These are phyloP conservation scores for Tupaia tana DNA, from an alignment of 2,113 vertebrate species.

Conservation along the genomic window DNA sequence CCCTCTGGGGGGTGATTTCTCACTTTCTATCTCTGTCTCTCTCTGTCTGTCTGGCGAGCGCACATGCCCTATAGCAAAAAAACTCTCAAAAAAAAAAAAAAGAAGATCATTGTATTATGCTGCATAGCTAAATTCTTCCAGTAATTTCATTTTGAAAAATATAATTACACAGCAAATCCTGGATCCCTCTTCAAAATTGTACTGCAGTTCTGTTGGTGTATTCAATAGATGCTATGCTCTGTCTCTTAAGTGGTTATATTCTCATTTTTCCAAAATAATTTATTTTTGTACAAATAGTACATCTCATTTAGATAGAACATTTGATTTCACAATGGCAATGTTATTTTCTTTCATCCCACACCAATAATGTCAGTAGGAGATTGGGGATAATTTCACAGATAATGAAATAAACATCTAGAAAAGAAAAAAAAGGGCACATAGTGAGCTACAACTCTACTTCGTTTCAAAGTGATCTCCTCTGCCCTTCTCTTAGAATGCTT, in stretches of 20 bases:
- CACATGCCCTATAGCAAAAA: no score
- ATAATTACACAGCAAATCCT: constrained; percentile 64
- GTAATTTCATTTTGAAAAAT: constrained; percentile 75
- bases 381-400: constrained; percentile 61
- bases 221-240: constrained; percentile 62
- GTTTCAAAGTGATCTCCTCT: not conserved
- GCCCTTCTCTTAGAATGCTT: not conserved
- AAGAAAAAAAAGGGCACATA: not conserved
- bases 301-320: constrained; percentile 57
- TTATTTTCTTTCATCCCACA: constrained; percentile 72
- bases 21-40: no score
- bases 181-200: constrained; percentile 46
- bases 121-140: constrained; percentile 45
- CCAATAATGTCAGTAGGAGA: constrained; percentile 41
- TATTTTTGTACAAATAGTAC: constrained; percentile 69
- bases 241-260: constrained; percentile 52
- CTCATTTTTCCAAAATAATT: constrained; percentile 72
- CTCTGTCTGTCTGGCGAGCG: no score
- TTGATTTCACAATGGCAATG: constrained; percentile 57
- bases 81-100: no score
- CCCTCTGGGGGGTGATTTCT: no score
- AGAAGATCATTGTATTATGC: constrained; percentile 64
- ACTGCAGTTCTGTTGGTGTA: constrained; percentile 16
- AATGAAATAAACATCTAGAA: constrained; percentile 16
- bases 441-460: not conserved